These are phyloP conservation scores for Cyclura pinguis DNA, from an alignment of 2,797 vertebrate genomes.

Conservation along the genomic window DNA sequence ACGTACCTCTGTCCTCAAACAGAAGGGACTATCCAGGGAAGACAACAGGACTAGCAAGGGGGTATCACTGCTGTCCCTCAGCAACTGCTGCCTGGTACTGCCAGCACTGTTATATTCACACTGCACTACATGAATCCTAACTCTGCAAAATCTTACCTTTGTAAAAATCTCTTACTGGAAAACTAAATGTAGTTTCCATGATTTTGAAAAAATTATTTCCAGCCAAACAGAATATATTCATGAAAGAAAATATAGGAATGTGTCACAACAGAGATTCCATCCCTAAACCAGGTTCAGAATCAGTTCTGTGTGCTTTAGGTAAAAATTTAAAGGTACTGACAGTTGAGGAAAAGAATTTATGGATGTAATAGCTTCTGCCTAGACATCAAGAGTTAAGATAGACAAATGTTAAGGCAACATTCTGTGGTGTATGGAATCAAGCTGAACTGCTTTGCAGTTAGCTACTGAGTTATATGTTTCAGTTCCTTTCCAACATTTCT, in stretches of 20 bases:
- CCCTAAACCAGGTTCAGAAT: neutral
- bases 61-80: no score
- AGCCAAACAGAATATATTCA: neutral
- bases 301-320: neutral
- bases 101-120: neutral
- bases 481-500: conserved; percentile 18
- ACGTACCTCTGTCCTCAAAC: no score
- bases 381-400: neutral
- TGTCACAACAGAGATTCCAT: neutral
- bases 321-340: neutral
- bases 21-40: no score
- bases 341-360: neutral
- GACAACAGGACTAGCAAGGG: no score
- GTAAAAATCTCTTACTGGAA: neutral
- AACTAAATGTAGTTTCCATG: neutral
- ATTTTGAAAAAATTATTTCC: neutral
- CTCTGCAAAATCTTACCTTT: neutral
- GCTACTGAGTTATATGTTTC: conserved; percentile 11
- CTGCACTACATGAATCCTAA: neutral
- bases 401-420: conserved; percentile 1
- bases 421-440: conserved; percentile 3
- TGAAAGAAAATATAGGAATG: neutral
- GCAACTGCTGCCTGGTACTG: no score
- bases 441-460: conserved; percentile 18
- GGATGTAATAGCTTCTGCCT: neutral